Base-by-base conservation (phyloP, 2,888 invertebrate species). In the Polydrusus cervinus region DNA sequence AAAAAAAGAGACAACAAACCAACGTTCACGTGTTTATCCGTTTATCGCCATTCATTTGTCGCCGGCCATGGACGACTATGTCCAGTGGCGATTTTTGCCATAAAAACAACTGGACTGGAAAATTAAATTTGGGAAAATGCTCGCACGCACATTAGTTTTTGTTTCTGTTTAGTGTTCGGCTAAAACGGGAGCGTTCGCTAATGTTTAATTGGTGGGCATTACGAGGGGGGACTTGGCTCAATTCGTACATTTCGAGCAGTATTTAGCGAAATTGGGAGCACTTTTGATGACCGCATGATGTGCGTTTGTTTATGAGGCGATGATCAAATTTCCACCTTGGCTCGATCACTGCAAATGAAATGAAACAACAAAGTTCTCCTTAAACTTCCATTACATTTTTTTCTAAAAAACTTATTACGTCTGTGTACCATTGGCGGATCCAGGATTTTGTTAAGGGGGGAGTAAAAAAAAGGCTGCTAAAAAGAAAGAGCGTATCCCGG, bases 71-170 rank as follows among this genome's bases (percentile, higher is more conserved):
- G 70, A 53, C 73, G 70, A 55, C 73, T 53, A 55, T 73, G 76
- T 81, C 80, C 80, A 81, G 81, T 82, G 84, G 80, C 82, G 82
- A 84, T 84, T 84, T 86, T 85, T 85, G 83, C 84, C 82, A 85
- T 86, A 86, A 86, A 86, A 85, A 80, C 83, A 82, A 82, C 83
- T 84, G 80, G 82, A 83, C 85, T 84, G 86, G 86, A 85, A 86
- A 86, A 86, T 86, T 86, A 86, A 86, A 86, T 86, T 86, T 85
- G 82, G 85, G 83, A 85, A 86, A 78, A 86, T 85, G 85, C 83
- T 83, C 84, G 74, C 85, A 86, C 85, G 85, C 85, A 85, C 86
- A 85, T 85, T 86, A 86, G 85, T 85, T 86, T 86, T 85, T 84
- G 85, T 84, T 83, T 81, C 83, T 83, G 82, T 81, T 82, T 80